Conservation (phyloP, 2,888 invertebrate species). For the Antitype chi region DNA sequence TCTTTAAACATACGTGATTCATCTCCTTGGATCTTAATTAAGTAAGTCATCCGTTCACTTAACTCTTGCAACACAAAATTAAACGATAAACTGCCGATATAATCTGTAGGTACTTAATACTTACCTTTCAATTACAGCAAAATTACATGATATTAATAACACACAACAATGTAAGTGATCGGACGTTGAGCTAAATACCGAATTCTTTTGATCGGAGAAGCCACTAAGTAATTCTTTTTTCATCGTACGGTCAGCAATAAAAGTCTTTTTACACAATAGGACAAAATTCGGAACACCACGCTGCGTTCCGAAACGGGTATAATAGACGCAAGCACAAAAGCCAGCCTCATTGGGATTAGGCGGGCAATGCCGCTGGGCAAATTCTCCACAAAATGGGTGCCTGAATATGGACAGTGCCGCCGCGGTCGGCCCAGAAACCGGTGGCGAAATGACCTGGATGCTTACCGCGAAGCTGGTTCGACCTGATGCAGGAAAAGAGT, state of each 20-base stretch:
- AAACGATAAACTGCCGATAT: slow-evolving; percentile 10
- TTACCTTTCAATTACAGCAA: slow-evolving; percentile 41
- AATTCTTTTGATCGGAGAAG: slow-evolving; percentile 7
- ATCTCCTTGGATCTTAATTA: slow-evolving; percentile 27
- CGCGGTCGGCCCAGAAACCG: no score
- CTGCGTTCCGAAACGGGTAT: neutral
- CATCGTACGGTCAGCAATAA: neutral
- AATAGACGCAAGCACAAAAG: neutral
- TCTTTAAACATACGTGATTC: slow-evolving; percentile 10
- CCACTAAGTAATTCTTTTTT: neutral
- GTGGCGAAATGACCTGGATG: no score
- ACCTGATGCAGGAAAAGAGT: no score
- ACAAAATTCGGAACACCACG: neutral
- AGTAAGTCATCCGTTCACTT: slow-evolving; percentile 26
- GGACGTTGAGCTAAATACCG: slow-evolving; percentile 22
- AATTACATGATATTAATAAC: slow-evolving; percentile 23
- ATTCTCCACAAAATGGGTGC: no score
- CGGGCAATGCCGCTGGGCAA: neutral
- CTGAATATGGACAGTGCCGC: neutral
- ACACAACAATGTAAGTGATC: slow-evolving; percentile 8
- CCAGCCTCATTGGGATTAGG: neutral
- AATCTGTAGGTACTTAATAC: slow-evolving; percentile 7
- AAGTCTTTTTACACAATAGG: neutral
- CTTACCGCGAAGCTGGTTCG: no score
- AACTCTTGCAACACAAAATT: slow-evolving; percentile 25